Base-by-base conservation (phyloP, 1,140 invertebrate genomes). In the Megathymus violae region DNA sequence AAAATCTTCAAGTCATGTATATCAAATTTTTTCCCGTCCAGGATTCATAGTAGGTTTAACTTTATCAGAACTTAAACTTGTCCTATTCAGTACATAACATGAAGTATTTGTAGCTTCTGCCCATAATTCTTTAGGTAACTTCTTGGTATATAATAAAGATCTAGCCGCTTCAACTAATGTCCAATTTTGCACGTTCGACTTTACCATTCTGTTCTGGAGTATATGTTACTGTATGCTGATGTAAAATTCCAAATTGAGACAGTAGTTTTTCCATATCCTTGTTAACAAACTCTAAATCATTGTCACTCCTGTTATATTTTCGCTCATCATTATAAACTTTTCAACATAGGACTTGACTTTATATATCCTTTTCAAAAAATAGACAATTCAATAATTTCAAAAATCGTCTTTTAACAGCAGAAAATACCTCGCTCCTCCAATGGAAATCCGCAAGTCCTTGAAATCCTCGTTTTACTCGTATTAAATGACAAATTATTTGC, bases 51-150 rank as follows among this genome's bases (percentile, higher is more conserved):
- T n/a, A n/a, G n/a, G n/a, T n/a, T 7, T 9, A 31, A 7, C 27
- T 7, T 7, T 9, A 31, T 4, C 9, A 7, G 4, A 9, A 9
- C 27, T 31, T 31, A 9, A 31, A 1, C 4, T 1, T 7, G 4
- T 31, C 9, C 27, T 31, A 31, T 31, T 31, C 50, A 41, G 3
- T 50, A 50, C 46, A 50, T 61, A 22, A 36, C n/a, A 11, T 19
- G 41, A 15, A 36, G 4, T 7, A 9, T 9, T 31, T 4, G 9
- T 1, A n/a, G n/a, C n/a, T n/a, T n/a, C n/a, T n/a, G n/a, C n/a
- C n/a, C n/a, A n/a, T n/a, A n/a, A n/a, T n/a, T 31, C 9, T 9
- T 31, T 31, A 7, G 27, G 27, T 7, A 4, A 31, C 1, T 31
- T 31, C 7, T 31, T 31, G 4, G 3, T 9, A 31, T 31, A 31